Evolutionary conservation across 92 coral and sea anemone genomes (phyloP).

Genomic region (Virgularia gustaviana): DNA sequence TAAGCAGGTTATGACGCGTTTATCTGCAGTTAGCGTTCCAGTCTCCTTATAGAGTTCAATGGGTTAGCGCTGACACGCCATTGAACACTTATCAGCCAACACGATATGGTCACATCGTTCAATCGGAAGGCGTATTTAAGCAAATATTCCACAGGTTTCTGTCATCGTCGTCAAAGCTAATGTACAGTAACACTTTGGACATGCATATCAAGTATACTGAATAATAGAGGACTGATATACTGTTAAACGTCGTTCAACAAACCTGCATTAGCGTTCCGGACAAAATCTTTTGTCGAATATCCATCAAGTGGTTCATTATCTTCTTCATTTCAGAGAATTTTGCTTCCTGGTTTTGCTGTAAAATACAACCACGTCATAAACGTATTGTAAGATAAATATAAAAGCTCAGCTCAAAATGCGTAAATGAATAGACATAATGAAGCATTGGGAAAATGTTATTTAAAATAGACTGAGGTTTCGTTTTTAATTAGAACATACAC

Average conservation of each 20-base stretch:
- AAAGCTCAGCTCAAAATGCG: background rate
- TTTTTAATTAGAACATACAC: too few relatives aligned
- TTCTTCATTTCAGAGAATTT: conserved; percentile 74
- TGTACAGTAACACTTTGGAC: background rate
- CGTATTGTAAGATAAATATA: background rate
- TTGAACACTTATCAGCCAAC: too few relatives aligned
- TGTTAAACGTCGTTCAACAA: too few relatives aligned
- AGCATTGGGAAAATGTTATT: background rate
- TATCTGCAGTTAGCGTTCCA: too few relatives aligned
- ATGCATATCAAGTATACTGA: background rate
- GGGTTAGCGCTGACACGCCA: too few relatives aligned
- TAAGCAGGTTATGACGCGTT: too few relatives aligned
- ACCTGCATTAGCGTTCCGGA: conserved; percentile 88
- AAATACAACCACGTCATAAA: too few relatives aligned
- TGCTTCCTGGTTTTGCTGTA: conserved; percentile 58
- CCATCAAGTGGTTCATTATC: conserved; percentile 86
- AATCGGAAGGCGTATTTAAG: too few relatives aligned
- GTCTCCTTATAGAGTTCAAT: too few relatives aligned
- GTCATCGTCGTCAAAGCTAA: too few relatives aligned
- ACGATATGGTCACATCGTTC: too few relatives aligned
- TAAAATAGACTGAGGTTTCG: background rate
- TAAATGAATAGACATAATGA: background rate
- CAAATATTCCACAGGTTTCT: too few relatives aligned
- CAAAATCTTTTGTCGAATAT: conserved; percentile 69
- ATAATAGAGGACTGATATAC: background rate